These are phyloP conservation scores for Poeciliopsis presidionis DNA, from an alignment of 2,797 vertebrate species.

Conservation along the genomic window DNA sequence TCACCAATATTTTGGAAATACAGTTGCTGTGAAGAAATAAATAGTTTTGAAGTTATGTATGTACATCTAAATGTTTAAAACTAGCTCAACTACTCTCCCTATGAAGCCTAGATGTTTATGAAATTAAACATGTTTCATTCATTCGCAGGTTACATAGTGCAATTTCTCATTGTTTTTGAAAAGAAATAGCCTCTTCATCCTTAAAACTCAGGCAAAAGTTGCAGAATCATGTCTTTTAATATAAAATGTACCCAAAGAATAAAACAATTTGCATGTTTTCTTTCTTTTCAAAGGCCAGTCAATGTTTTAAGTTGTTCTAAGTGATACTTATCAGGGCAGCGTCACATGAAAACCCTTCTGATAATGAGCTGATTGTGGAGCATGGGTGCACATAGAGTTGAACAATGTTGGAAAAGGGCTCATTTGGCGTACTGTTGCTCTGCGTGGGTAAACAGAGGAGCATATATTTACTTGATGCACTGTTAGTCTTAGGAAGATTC, in stretches of 20 bases:
- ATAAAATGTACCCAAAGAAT: background rate
- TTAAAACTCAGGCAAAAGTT: background rate
- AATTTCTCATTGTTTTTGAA: background rate
- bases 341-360: constrained; percentile 9
- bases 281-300: background rate
- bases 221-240: background rate
- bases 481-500: constrained; percentile 11
- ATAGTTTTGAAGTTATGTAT: background rate
- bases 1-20: background rate
- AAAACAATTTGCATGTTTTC: background rate
- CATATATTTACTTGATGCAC: constrained; percentile 3
- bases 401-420: background rate
- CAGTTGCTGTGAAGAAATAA: background rate
- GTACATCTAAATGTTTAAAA: background rate
- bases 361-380: constrained; percentile 5
- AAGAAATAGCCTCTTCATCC: background rate
- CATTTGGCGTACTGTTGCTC: constrained; percentile 11
- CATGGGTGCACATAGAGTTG: background rate
- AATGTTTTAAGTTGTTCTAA: background rate
- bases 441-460: constrained; percentile 7
- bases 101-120: background rate
- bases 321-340: background rate
- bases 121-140: background rate
- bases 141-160: background rate
- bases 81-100: background rate